phyloP scores from a whole-genome alignment of 1,140 invertebrate genomes.

The Latrodectus geometricus region DNA sequence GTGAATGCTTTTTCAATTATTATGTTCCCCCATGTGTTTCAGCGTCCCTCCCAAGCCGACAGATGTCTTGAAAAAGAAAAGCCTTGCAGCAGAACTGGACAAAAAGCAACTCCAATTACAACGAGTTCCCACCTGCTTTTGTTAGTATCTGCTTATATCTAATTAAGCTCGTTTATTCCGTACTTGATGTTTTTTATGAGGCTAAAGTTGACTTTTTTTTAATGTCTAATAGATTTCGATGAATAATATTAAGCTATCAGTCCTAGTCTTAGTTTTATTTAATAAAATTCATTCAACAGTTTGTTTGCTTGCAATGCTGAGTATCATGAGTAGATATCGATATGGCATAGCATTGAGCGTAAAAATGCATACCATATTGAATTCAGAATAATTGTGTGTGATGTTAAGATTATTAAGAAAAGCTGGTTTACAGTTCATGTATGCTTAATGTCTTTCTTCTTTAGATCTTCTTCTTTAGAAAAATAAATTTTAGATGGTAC shows the following conservation, averaged over 20 bases:
- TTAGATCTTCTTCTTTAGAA: too few relatives aligned
- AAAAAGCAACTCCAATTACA: conserved; percentile 31
- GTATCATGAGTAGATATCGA: too few relatives aligned
- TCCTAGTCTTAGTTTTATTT: conserved; percentile 1
- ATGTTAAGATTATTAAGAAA: too few relatives aligned
- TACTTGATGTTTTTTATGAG: background rate
- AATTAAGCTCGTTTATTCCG: conserved; percentile 32
- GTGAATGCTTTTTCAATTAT: conserved; percentile 53
- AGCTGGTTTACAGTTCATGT: too few relatives aligned
- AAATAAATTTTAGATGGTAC: too few relatives aligned
- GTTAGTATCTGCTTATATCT: conserved; percentile 23
- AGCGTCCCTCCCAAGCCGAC: conserved; percentile 12
- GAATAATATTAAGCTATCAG: background rate
- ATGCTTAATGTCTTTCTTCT: too few relatives aligned
- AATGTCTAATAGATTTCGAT: background rate
- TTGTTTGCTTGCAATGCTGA: background rate
- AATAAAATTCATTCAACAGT: background rate
- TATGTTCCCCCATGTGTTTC: conserved; percentile 12
- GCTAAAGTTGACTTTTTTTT: conserved; percentile 3
- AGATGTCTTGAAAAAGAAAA: conserved; percentile 28
- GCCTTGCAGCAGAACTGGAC: conserved; percentile 18
- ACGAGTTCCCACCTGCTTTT: conserved; percentile 25
- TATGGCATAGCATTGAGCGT: too few relatives aligned
- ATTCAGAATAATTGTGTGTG: too few relatives aligned
- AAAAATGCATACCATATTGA: too few relatives aligned